Percentiles rank a stretch among this genome's conserved stretches.
Conservation (phyloP, 2,113 vertebrate species). For the Cynoglossus semilaevis region DNA sequence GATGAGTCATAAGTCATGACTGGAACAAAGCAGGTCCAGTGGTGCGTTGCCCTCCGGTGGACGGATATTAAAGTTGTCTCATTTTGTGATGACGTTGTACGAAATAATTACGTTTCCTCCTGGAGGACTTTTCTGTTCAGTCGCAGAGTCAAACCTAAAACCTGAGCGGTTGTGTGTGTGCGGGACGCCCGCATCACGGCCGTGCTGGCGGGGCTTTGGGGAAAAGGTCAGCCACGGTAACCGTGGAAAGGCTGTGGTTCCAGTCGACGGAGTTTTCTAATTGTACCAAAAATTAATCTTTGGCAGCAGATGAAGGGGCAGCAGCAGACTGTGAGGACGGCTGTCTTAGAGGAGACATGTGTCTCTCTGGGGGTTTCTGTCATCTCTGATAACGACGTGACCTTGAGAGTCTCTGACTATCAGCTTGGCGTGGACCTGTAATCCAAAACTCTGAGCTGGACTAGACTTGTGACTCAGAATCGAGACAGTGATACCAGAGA, state of each 20-base stretch:
- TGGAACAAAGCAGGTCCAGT: slow-evolving; percentile 2
- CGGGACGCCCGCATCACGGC: slow-evolving; percentile 16
- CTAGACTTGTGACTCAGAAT: neutral
- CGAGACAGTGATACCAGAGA: too few species aligned
- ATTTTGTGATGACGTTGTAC: slow-evolving; percentile 28
- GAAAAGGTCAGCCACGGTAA: slow-evolving; percentile 59
- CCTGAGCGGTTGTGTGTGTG: slow-evolving; percentile 29
- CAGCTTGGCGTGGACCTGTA: slow-evolving; percentile 25
- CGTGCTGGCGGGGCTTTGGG: slow-evolving; percentile 53
- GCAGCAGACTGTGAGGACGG: slow-evolving; percentile 23
- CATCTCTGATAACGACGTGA: slow-evolving; percentile 40
- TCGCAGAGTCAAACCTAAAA: slow-evolving; percentile 8
- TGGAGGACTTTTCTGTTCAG: slow-evolving; percentile 19
- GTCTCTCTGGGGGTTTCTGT: slow-evolving; percentile 46
- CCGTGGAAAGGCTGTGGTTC: slow-evolving; percentile 61
- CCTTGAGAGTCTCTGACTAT: slow-evolving; percentile 52
- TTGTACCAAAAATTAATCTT: slow-evolving; percentile 59
- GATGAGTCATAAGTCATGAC: slow-evolving; percentile 19
- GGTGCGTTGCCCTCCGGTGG: slow-evolving; percentile 14
- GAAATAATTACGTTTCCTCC: slow-evolving; percentile 36
- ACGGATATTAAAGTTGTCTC: slow-evolving; percentile 32
- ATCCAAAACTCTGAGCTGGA: neutral
- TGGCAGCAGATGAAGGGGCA: slow-evolving; percentile 24
- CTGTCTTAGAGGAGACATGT: slow-evolving; percentile 42
- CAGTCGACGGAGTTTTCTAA: slow-evolving; percentile 67